These are phyloP conservation scores for Lophochroa leadbeateri DNA, from an alignment of 2,113 vertebrate genomes.

Conservation along the genomic window DNA sequence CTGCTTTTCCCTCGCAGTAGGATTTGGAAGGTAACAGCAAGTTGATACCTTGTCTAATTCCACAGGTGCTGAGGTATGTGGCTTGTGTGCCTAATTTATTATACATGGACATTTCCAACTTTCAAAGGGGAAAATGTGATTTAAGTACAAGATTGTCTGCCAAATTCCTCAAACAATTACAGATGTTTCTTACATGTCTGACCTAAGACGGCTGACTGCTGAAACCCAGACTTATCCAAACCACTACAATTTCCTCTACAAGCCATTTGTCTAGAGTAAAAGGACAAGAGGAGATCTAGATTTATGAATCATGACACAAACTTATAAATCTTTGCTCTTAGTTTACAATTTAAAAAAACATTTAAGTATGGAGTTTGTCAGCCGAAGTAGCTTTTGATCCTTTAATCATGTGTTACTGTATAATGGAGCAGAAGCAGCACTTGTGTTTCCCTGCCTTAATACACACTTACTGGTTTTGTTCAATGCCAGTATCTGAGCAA, in stretches of 20 bases:
- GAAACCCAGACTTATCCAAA: slow-evolving; percentile 43
- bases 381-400: neutral
- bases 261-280: slow-evolving; percentile 37
- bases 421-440: neutral
- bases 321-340: slow-evolving; percentile 18
- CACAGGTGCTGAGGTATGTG: neutral
- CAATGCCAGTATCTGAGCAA: neutral
- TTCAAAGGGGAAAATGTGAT: slow-evolving; percentile 50
- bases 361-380: slow-evolving; percentile 16
- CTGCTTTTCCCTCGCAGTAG: neutral
- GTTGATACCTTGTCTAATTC: neutral
- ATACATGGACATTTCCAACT: neutral
- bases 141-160: neutral
- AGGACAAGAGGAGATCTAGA: neutral
- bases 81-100: neutral
- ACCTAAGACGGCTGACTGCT: slow-evolving; percentile 28
- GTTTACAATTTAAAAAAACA: slow-evolving; percentile 2
- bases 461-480: neutral
- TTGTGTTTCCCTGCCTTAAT: neutral
- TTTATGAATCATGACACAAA: slow-evolving; percentile 36
- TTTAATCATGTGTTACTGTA: slow-evolving; percentile 2
- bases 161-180: slow-evolving; percentile 52
- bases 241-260: slow-evolving; percentile 56
- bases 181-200: slow-evolving; percentile 49
- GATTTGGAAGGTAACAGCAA: slow-evolving; percentile 3